Conservation (phyloP, 92 coral and sea anemone genomes). For the Plumapathes pennacea region DNA sequence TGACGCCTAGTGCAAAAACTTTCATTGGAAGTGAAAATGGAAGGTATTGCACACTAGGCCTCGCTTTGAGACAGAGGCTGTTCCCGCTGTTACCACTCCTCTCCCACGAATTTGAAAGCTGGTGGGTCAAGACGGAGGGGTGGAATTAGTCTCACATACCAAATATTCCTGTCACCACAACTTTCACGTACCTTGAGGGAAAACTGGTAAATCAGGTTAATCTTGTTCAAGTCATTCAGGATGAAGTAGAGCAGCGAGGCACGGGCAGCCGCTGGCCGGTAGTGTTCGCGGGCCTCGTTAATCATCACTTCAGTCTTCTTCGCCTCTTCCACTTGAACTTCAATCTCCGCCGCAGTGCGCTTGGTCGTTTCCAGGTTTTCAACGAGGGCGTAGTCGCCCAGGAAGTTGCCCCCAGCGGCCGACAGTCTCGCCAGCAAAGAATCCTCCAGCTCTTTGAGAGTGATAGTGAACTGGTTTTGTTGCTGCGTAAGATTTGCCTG, state of each 20-base stretch:
- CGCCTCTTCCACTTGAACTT: constrained; percentile 93
- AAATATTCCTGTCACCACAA: too few species aligned
- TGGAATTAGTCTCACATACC: too few species aligned
- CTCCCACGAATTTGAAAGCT: too few species aligned
- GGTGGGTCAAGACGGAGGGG: too few species aligned
- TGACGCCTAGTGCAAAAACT: too few species aligned
- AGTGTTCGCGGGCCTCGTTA: constrained; percentile 99
- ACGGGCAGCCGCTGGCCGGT: constrained; percentile 97
- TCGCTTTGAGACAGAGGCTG: too few species aligned
- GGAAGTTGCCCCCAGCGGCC: constrained; percentile 98
- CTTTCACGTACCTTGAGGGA: constrained; percentile 94
- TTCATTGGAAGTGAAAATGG: too few species aligned
- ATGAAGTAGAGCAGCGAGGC: constrained; percentile 91
- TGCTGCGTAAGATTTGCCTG: constrained; percentile 95
- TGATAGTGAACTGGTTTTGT: constrained; percentile 95
- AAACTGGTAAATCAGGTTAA: constrained; percentile 97
- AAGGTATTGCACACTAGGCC: too few species aligned
- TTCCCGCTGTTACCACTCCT: too few species aligned
- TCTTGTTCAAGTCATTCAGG: constrained; percentile 96
- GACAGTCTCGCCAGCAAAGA: constrained; percentile 91
- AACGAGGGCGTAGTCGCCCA: constrained; percentile 97
- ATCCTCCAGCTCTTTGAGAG: constrained; percentile 91
- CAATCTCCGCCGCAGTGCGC: constrained; percentile 98
- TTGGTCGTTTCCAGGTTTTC: constrained; percentile 97
- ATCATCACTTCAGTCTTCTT: constrained; percentile 90